phyloP scores from a whole-genome alignment of 2,113 vertebrate genomes.

The Anhinga anhinga region DNA sequence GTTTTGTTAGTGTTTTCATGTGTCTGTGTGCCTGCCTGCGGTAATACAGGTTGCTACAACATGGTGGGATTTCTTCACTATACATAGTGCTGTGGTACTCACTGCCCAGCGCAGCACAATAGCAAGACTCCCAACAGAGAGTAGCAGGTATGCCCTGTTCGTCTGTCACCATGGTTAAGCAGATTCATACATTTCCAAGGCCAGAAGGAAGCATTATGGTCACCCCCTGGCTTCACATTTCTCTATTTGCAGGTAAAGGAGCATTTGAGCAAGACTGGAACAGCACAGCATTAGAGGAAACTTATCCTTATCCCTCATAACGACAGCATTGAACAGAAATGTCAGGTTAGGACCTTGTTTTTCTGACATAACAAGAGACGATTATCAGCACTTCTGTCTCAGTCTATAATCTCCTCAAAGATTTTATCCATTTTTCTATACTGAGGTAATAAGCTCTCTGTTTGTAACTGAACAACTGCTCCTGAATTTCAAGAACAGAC shows the following conservation, averaged over 20 bases:
- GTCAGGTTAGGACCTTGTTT: not conserved
- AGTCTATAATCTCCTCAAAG: not conserved
- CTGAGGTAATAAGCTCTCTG: not conserved
- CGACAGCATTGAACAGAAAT: not conserved
- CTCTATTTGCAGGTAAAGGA: not conserved
- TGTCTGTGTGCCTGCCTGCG: not conserved
- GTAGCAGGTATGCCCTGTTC: not conserved
- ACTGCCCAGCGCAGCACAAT: not conserved
- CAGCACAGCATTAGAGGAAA: not conserved
- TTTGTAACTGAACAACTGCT: not conserved
- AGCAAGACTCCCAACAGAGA: fast-evolving
- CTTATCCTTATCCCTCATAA: not conserved
- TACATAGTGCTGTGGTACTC: not conserved
- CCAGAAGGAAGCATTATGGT: not conserved
- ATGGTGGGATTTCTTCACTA: not conserved
- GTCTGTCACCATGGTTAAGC: not conserved
- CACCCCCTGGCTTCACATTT: not conserved
- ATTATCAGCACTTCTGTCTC: not conserved
- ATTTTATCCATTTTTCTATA: not conserved
- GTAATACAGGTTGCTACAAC: not conserved
- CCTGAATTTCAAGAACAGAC: not conserved
- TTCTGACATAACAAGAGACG: not conserved
- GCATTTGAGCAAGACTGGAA: not conserved
- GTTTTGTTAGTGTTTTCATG: not conserved
- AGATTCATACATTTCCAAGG: not conserved